Percentiles rank a stretch among this genome's conserved stretches.
Evolutionary conservation across 2,888 invertebrate genomes (phyloP).

Genomic region (Blastobasis adustella): DNA sequence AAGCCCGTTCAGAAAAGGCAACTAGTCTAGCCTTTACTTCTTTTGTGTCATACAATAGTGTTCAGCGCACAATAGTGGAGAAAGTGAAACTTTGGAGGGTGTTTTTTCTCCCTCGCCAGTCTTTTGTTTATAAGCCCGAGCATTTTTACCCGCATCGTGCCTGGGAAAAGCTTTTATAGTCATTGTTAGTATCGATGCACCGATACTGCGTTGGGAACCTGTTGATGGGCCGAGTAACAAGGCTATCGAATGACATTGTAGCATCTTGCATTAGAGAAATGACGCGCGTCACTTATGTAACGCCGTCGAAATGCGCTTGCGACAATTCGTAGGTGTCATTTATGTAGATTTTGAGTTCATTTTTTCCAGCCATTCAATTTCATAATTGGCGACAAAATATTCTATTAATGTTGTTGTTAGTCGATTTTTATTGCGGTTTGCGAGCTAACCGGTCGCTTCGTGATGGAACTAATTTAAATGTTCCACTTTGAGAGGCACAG

Average conservation of each 20-base stretch:
- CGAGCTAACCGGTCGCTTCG: neutral
- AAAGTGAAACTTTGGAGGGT: conserved; percentile 48
- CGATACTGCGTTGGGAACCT: conserved; percentile 20
- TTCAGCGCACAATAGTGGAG: conserved; percentile 37
- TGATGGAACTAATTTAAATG: conserved; percentile 1
- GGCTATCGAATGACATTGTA: neutral
- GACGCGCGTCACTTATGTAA: neutral
- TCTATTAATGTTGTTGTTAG: too few relatives aligned
- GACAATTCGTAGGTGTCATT: too few relatives aligned
- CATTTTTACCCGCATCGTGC: conserved; percentile 37
- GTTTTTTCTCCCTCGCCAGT: conserved; percentile 36
- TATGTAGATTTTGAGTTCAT: too few relatives aligned
- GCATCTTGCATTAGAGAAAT: conserved; percentile 1
- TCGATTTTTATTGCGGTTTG: too few relatives aligned
- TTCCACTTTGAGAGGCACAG: neutral
- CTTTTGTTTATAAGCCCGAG: conserved; percentile 37
- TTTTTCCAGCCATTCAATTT: too few relatives aligned
- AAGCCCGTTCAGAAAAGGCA: conserved; percentile 33
- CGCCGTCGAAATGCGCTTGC: too few relatives aligned
- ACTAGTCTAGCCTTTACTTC: conserved; percentile 22
- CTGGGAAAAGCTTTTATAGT: conserved; percentile 46
- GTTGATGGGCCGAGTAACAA: neutral
- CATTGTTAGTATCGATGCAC: conserved; percentile 33
- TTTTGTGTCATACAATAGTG: conserved; percentile 35
- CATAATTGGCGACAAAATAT: too few relatives aligned